Percentiles rank a stretch among this genome's conserved stretches.
These are phyloP conservation scores for Sycophila sp. DNA, from an alignment of 1,140 invertebrate genomes.

Conservation along the genomic window DNA sequence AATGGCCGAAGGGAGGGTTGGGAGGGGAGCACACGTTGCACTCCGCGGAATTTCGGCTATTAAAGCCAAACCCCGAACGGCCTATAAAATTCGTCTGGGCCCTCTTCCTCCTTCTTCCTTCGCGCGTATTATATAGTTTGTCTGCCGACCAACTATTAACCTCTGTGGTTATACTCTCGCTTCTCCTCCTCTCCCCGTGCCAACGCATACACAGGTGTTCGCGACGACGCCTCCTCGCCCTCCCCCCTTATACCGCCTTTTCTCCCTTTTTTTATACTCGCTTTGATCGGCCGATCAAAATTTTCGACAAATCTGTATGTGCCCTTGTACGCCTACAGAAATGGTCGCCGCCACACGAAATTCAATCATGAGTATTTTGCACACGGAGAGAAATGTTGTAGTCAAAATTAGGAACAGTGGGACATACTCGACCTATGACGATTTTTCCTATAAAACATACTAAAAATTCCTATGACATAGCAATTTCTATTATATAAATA, in stretches of 20 bases:
- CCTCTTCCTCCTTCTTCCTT: too few relatives aligned
- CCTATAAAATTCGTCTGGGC: conserved; percentile 67
- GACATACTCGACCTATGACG: too few relatives aligned
- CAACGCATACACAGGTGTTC: conserved; percentile 19
- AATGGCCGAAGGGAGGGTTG: conserved; percentile 7
- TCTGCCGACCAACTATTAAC: conserved; percentile 59
- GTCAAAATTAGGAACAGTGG: too few relatives aligned
- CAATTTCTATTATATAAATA: too few relatives aligned
- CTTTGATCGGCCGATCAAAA: conserved; percentile 35
- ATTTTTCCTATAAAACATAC: too few relatives aligned
- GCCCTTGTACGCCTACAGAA: too few relatives aligned
- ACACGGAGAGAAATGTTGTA: too few relatives aligned
- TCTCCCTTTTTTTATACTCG: conserved; percentile 24
- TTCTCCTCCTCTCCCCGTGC: not conserved
- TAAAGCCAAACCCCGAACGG: conserved; percentile 62
- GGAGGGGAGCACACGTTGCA: not conserved
- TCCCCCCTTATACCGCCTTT: conserved; percentile 6
- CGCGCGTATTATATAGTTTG: conserved; percentile 42
- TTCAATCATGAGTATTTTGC: too few relatives aligned
- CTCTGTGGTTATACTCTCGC: conserved; percentile 53
- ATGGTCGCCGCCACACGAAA: too few relatives aligned
- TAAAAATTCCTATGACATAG: too few relatives aligned
- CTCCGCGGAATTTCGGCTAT: conserved; percentile 58
- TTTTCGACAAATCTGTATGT: too few relatives aligned
- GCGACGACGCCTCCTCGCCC: not conserved